Conservation (phyloP, 1,140 invertebrate species). For the Eriosoma lanigerum region DNA sequence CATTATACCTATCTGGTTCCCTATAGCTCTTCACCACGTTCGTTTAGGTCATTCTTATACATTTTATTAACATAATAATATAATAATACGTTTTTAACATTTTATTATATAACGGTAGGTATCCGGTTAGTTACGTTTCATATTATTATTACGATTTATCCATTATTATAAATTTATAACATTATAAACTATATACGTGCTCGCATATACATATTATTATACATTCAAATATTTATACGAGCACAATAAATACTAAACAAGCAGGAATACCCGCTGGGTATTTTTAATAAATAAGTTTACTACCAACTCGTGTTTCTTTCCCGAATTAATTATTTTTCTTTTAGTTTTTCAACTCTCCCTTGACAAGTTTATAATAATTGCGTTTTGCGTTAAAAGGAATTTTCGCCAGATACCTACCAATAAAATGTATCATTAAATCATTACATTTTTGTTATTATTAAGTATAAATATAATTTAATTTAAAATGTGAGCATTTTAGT, state of each 20-base stretch:
- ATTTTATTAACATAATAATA: too few relatives aligned
- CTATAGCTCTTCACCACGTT: too few relatives aligned
- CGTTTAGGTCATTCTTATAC: too few relatives aligned
- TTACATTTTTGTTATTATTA: too few relatives aligned
- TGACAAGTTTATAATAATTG: not conserved
- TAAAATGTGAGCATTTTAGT: not conserved
- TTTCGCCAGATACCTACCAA: not conserved
- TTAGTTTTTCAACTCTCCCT: too few relatives aligned
- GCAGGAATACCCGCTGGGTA: not conserved
- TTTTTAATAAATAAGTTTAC: not conserved
- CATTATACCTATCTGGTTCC: too few relatives aligned
- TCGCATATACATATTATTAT: not conserved
- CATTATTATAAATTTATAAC: slow-evolving; percentile 4
- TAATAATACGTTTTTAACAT: too few relatives aligned
- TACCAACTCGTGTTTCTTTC: not conserved
- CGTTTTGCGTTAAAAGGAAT: not conserved
- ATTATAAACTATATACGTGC: not conserved
- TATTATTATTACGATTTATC: too few relatives aligned
- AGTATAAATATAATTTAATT: not conserved
- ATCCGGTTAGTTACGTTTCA: too few relatives aligned
- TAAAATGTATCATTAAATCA: not conserved
- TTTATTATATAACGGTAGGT: too few relatives aligned
- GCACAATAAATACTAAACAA: too few relatives aligned
- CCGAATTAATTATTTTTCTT: not conserved
- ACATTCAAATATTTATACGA: too few relatives aligned